These are phyloP conservation scores for Nibea coibor DNA, from an alignment of 2,113 vertebrate genomes.

Conservation along the genomic window DNA sequence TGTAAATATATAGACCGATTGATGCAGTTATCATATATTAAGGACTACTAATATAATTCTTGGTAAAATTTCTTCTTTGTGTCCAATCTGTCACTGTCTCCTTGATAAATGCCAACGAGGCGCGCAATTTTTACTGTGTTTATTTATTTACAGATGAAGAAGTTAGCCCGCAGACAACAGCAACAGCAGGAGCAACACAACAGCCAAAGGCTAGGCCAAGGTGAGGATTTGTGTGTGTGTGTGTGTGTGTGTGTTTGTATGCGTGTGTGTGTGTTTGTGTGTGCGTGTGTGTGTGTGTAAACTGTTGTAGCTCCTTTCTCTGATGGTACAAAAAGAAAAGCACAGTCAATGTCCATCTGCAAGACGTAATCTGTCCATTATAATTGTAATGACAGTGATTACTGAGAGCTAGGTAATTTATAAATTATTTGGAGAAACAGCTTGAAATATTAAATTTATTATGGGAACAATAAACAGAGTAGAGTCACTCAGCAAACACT, in stretches of 20 bases:
- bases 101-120: background rate
- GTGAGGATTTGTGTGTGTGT: constrained; percentile 71
- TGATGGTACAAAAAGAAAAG: background rate
- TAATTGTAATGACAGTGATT: background rate
- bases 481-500: constrained; percentile 45
- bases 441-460: constrained; percentile 46
- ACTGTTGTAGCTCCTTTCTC: background rate
- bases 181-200: constrained; percentile 96
- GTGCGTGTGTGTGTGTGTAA: constrained; percentile 13
- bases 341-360: background rate
- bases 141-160: constrained; percentile 90
- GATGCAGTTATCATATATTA: too few relatives aligned
- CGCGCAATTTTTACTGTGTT: constrained; percentile 3
- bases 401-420: constrained; percentile 7
- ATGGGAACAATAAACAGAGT: constrained; percentile 46
- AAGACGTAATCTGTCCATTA: background rate
- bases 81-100: background rate
- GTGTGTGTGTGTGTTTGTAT: constrained; percentile 13
- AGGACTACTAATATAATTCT: too few relatives aligned
- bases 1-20: too few relatives aligned
- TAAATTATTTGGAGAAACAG: constrained; percentile 46
- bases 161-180: constrained; percentile 92
- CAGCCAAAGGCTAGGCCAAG: constrained; percentile 90
- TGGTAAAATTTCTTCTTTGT: background rate
- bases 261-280: constrained; percentile 3